Evolutionary conservation across 2,113 vertebrate genomes (phyloP), one percentile per base, ranked within the genome.

Genomic region (Oreochromis aureus): DNA sequence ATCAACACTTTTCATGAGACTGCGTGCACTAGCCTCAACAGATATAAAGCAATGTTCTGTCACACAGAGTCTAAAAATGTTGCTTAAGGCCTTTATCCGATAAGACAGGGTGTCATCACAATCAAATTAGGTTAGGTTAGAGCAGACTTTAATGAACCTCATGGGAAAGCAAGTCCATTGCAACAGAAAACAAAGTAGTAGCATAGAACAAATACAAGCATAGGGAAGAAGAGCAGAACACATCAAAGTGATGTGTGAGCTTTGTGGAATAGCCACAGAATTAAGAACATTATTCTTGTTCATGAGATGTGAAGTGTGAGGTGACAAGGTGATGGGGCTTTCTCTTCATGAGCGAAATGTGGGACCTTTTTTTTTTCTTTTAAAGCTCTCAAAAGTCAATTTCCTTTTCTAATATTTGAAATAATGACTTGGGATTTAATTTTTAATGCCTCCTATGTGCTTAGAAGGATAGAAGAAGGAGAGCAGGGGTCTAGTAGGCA

Each of bases 361-460:
- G 63, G 22, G 15, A 39, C 15, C 22, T 24, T 87, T 58, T 80
- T 80, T 56, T 79, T 59, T 61, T 59, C 7, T 39, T 82, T 73
- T 12, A 48, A 83, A 48, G 24, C 76, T 18, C 54, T 93, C 81
- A 90, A 87, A 93, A 91, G 81, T 90, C 83, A 76, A 89, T 93
- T 94, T 94, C 91, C 88, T 90, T 91, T 91, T 91, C 84, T 90
- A 89, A 94, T 95, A 92, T 94, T 94, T 93, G 85, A 92, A 94
- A 92, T 93, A 93, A 94, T 87, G 90, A 92, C 91, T 84, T 18
- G 1, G 30, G 39, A 61, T 86, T 94, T 44, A 91, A 95, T 95
- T 92, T 92, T 95, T 91, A 85, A 94, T 93, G 63, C 79, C 19
- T 92, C 83, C 83, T 48, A 48, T 80, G 66, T 86, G 82, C 80